Conservation (phyloP, 1,140 invertebrate species). For the Bombus waltoni region DNA sequence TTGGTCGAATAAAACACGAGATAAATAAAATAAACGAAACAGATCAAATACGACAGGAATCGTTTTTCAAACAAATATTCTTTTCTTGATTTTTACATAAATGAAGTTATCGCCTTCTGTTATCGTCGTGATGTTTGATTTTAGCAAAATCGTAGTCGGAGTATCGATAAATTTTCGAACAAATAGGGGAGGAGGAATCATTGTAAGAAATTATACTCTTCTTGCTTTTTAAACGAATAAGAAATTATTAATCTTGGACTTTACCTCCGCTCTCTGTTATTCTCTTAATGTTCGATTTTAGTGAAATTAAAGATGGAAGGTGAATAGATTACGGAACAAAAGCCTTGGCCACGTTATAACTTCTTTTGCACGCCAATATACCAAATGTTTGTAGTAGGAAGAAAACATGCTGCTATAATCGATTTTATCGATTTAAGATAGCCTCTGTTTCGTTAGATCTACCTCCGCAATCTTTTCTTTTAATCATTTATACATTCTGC, state of each 20-base stretch:
- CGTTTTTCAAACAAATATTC: neutral
- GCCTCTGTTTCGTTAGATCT: neutral
- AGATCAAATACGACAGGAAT: neutral
- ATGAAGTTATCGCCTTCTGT: neutral
- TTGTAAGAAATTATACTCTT: too few species aligned
- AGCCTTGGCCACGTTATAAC: too few species aligned
- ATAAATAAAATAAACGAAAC: neutral
- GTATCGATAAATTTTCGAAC: neutral
- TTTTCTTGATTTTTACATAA: neutral
- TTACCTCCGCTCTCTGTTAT: too few species aligned
- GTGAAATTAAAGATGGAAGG: neutral
- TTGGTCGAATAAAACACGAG: neutral
- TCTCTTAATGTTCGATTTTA: neutral
- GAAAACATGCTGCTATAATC: too few species aligned
- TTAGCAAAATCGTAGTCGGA: neutral
- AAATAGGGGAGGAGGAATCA: too few species aligned
- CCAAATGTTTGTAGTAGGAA: neutral
- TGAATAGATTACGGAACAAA: neutral
- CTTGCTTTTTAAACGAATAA: neutral
- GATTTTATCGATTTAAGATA: neutral
- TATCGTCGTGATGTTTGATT: neutral
- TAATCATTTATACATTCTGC: neutral
- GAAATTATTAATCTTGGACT: too few species aligned
- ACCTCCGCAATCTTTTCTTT: neutral
- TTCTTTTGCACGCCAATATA: neutral